Conservation (phyloP, 1,140 invertebrate genomes). For the Frieseomelitta varia region DNA sequence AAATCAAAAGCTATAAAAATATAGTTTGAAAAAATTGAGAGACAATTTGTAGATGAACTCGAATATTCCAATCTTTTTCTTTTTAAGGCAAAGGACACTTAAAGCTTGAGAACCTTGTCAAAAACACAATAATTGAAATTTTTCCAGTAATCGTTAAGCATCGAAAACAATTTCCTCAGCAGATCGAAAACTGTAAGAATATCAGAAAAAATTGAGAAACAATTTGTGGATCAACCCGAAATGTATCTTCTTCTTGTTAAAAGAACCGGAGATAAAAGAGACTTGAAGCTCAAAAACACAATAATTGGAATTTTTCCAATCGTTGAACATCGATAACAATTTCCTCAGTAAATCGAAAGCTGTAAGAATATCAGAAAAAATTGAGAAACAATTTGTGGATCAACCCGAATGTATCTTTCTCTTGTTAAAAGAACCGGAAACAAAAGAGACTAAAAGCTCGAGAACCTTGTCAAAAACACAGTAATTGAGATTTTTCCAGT, state of each 20-base stretch:
- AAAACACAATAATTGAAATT: background rate
- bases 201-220: background rate
- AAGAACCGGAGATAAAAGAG: background rate
- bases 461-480: background rate
- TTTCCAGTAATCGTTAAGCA: too few relatives aligned
- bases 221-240: background rate
- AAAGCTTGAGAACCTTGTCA: too few relatives aligned
- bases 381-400: background rate
- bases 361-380: background rate
- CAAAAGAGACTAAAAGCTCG: background rate
- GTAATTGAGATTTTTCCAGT: background rate
- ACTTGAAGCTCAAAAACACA: background rate
- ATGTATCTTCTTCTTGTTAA: background rate
- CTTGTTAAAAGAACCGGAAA: background rate
- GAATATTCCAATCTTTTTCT: too few relatives aligned
- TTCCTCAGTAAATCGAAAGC: background rate
- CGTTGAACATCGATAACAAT: too few relatives aligned
- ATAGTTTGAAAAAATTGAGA: background rate
- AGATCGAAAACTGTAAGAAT: background rate
- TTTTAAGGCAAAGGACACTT: background rate
- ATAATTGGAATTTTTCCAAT: background rate
- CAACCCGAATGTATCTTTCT: background rate
- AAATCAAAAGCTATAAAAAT: background rate
- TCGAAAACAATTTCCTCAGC: background rate
- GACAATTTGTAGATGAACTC: background rate